These are phyloP conservation scores for Pterocles burchelli DNA, from an alignment of 2,113 vertebrate genomes.

Conservation along the genomic window DNA sequence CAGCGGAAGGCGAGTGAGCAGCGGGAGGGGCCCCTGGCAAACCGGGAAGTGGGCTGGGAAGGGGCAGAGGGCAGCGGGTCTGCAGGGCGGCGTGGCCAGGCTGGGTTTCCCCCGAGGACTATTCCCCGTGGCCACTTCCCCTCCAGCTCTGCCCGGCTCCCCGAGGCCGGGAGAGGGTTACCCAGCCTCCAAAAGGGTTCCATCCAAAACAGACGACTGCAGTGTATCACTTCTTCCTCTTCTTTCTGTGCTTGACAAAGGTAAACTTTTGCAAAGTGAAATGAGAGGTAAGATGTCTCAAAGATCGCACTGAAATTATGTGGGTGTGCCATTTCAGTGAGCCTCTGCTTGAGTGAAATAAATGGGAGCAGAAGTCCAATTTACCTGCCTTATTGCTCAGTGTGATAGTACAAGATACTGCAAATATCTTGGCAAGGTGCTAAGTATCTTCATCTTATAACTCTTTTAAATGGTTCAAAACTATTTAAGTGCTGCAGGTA, in stretches of 20 bases:
- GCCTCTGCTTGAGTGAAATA: background rate
- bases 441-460: background rate
- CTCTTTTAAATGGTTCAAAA: background rate
- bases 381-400: background rate
- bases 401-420: background rate
- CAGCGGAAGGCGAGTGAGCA: background rate
- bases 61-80: background rate
- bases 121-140: fast-evolving
- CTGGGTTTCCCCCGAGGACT: background rate
- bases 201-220: background rate
- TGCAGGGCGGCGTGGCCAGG: no score
- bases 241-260: background rate
- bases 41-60: background rate
- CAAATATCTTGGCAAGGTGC: background rate
- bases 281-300: background rate
- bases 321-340: background rate
- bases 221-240: background rate
- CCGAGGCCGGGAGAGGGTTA: background rate
- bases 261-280: background rate
- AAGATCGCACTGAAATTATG: background rate
- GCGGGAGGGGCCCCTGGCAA: background rate
- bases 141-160: background rate
- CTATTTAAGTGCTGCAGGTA: background rate
- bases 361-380: background rate
- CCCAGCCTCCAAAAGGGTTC: background rate